phyloP scores from a whole-genome alignment of 1,140 invertebrate species.

The Brachionus rotundiformis region DNA sequence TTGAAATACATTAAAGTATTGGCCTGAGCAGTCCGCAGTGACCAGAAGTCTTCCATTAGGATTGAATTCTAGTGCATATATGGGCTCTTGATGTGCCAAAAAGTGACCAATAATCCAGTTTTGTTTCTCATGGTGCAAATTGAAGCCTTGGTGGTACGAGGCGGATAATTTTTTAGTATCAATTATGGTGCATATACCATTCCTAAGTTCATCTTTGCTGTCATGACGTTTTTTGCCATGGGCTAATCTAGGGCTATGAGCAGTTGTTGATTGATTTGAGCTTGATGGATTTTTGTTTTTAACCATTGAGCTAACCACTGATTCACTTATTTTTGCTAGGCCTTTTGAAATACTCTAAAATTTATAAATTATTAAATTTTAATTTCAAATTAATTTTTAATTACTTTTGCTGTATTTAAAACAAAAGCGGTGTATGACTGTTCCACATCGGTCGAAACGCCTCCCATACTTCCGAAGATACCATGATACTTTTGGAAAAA shows the following conservation, averaged over 20 bases:
- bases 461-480: constrained; percentile 80
- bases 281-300: constrained; percentile 11
- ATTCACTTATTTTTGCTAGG: constrained; percentile 80
- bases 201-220: constrained; percentile 66
- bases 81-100: constrained; percentile 84
- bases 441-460: constrained; percentile 71
- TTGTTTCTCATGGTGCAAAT: constrained; percentile 61
- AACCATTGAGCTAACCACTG: constrained; percentile 72
- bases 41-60: constrained; percentile 84
- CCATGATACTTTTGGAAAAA: constrained; percentile 56
- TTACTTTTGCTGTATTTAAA: constrained; percentile 86
- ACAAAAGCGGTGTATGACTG: constrained; percentile 92
- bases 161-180: constrained; percentile 67
- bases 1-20: constrained; percentile 92
- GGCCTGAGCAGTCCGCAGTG: constrained; percentile 87
- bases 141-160: constrained; percentile 52
- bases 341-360: constrained; percentile 66
- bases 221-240: constrained; percentile 4
- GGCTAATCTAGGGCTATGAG: background rate
- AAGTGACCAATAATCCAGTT: constrained; percentile 84
- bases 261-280: background rate
- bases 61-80: constrained; percentile 88
- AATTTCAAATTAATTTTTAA: constrained; percentile 48
- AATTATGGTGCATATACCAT: constrained; percentile 83
- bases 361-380: constrained; percentile 17